Base-by-base conservation (phyloP, 2,113 vertebrate genomes). In the Eptatretus burgeri region DNA sequence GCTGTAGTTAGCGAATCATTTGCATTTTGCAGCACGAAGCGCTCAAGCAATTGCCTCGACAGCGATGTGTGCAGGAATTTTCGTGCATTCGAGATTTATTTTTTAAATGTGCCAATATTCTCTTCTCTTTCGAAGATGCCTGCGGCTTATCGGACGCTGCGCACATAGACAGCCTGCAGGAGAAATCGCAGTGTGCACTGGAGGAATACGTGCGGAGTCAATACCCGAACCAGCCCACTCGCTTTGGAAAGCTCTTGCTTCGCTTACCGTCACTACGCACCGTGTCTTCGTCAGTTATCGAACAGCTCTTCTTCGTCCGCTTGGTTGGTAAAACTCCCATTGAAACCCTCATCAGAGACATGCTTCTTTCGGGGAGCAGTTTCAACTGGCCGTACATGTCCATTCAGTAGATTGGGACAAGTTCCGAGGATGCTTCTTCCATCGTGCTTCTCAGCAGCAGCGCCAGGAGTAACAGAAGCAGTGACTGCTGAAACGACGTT, bases 361-460 rank as follows among this genome's bases (percentile, higher is more conserved):
- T 95, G 87, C 78, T 95, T 78, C 82, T 95, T 78, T 94, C 88
- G 70, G 88, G 88, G 76, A 94, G 88, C 86, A 95, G 88, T 81
- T 95, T 95, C 85, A 95, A 95, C 85, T 95, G 87, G 88, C 87
- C 88, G 84, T 94, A 95, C 80, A 95, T 95, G 88, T 93, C 88
- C 77, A 95, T 95, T 78, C 89, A 95, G 79, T 95, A 79, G 78
- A 77, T 78, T 77, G 72, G 65, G 62, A 51, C 19, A 41, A 41
- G 27, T 41, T 41, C 27, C 27, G 27, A 41, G 27, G 27, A 41
- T 41, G 27, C 3, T 52, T 50, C 64, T 60, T 60, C 52, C 74
- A 72, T 68, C 73, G 73, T 68, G 77, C 71, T 67, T 67, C 71
- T 51, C 51, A 50, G 66, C 68, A 64, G 17, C 11, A 49, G 63